Conservation (phyloP, 2,797 vertebrate genomes). For the Lithobates sylvaticus region DNA sequence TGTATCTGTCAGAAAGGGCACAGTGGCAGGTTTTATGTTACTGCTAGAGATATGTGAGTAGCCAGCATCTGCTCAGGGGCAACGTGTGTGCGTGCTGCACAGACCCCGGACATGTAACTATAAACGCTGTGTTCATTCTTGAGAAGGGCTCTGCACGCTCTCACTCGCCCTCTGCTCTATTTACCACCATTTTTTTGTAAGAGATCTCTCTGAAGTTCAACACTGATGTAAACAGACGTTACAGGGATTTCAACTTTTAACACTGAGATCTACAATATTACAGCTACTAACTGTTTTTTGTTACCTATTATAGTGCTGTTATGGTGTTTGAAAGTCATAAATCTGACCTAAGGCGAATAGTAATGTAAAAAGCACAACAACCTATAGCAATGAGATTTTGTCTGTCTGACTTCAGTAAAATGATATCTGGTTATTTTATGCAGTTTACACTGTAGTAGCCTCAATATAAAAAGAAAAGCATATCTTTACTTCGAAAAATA, state of each 20-base stretch:
- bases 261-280: neutral
- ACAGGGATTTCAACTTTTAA: neutral
- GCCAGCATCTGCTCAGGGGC: constrained; percentile 54
- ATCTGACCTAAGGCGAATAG: too few species aligned
- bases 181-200: constrained; percentile 12
- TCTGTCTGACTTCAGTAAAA: too few species aligned
- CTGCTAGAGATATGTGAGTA: constrained; percentile 68
- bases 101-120: constrained; percentile 49
- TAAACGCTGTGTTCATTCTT: constrained; percentile 49
- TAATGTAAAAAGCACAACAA: too few species aligned
- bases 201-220: constrained; percentile 1
- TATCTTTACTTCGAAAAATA: too few species aligned
- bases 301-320: neutral
- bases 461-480: too few species aligned
- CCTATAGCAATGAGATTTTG: too few species aligned
- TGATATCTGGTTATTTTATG: too few species aligned
- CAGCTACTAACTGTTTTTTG: neutral
- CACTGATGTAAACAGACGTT: neutral
- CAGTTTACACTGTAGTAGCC: too few species aligned
- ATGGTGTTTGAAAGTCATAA: too few species aligned
- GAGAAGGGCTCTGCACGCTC: constrained; percentile 36
- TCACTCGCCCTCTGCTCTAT: constrained; percentile 46
- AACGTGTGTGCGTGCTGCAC: constrained; percentile 54
- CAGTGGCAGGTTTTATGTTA: constrained; percentile 65
- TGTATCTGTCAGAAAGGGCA: constrained; percentile 62